Conservation (phyloP, 2,113 vertebrate species). For the Scophthalmus maximus region DNA sequence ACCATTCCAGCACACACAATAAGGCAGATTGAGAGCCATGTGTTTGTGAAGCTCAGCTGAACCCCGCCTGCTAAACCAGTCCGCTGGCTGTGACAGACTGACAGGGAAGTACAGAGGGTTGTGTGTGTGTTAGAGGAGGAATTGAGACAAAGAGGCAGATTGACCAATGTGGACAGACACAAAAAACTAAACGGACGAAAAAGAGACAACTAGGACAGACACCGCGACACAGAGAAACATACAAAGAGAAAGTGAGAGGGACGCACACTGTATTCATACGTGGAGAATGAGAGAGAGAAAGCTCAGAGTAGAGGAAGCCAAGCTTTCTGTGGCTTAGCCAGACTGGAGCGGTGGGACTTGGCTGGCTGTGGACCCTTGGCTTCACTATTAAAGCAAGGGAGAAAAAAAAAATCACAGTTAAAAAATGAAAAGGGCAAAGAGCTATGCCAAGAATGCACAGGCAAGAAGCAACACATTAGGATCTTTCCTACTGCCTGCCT, state of each 20-base stretch:
- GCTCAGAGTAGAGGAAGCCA: slow-evolving; percentile 59
- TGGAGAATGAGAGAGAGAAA: slow-evolving; percentile 56
- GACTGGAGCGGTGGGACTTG: slow-evolving; percentile 81
- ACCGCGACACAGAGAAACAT: slow-evolving; percentile 24
- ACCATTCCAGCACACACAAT: slow-evolving; percentile 66
- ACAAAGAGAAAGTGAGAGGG: slow-evolving; percentile 33
- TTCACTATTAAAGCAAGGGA: slow-evolving; percentile 71
- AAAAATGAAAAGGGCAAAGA: slow-evolving; percentile 80
- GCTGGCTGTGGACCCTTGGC: slow-evolving; percentile 80
- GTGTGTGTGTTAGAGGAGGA: slow-evolving; percentile 24
- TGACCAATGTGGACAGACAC: slow-evolving; percentile 46
- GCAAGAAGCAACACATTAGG: slow-evolving; percentile 83
- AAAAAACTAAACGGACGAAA: slow-evolving; percentile 17
- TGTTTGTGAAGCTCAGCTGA: slow-evolving; percentile 74
- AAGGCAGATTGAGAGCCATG: slow-evolving; percentile 73
- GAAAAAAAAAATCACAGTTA: slow-evolving; percentile 74
- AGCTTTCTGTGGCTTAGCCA: slow-evolving; percentile 78
- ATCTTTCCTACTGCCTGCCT: slow-evolving; percentile 73
- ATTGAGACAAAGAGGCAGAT: slow-evolving; percentile 52
- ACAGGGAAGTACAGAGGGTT: slow-evolving; percentile 52
- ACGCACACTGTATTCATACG: slow-evolving; percentile 46
- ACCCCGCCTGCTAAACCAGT: slow-evolving; percentile 73
- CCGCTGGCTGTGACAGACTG: slow-evolving; percentile 71
- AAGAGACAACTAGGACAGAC: slow-evolving; percentile 23
- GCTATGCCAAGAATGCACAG: slow-evolving; percentile 85